Evolutionary conservation across 1,140 invertebrate genomes (phyloP), one percentile per base, ranked within the genome.

Genomic region (Augochlora pura): DNA sequence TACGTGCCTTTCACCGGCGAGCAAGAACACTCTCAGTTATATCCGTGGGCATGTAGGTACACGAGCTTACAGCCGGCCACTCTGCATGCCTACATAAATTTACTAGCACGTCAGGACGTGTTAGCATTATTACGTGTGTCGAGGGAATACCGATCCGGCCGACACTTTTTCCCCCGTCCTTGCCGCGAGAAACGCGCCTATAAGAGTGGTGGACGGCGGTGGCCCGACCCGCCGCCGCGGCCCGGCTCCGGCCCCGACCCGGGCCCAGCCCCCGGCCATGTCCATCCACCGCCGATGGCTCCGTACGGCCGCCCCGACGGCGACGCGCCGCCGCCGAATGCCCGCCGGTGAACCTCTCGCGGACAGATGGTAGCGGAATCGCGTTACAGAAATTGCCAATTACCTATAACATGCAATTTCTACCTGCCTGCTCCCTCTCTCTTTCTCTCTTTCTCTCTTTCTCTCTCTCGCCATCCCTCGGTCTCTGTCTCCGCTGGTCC

Each of bases 371-470:
- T 88, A 89, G 88, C 84, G 81, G 82, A 83, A 90, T 90, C 86
- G 84, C 86, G 88, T 91, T 91, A 89, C 89, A 91, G 88, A 91
- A 91, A 91, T 91, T 91, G 89, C 91, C 91, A 91, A 91, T 91
- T 91, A 91, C 84, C 85, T 83, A 81, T 89, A 91, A 91, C 89
- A 88, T 90, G 88, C 87, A 90, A 91, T 91, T 91, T 90, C 81
- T 83, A 67, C 77, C 85, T 85, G 81, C 83, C 69, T 84, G 54
- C 52, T n/a, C n/a, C 21, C 21, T 57, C 54, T n/a, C 8, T 7
- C 21, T 57, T n/a, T 5, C 54, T 6, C 52, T n/a, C 18, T 4
- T 0, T 5, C 49, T 1, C 49, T 5, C 49, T 16, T 16, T 52
- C 12, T 18, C 18, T 5, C 54, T 1, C 49, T 52, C 18, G 12